These are phyloP conservation scores for Chaetops frenatus DNA, from an alignment of 2,113 vertebrate genomes.

Conservation along the genomic window DNA sequence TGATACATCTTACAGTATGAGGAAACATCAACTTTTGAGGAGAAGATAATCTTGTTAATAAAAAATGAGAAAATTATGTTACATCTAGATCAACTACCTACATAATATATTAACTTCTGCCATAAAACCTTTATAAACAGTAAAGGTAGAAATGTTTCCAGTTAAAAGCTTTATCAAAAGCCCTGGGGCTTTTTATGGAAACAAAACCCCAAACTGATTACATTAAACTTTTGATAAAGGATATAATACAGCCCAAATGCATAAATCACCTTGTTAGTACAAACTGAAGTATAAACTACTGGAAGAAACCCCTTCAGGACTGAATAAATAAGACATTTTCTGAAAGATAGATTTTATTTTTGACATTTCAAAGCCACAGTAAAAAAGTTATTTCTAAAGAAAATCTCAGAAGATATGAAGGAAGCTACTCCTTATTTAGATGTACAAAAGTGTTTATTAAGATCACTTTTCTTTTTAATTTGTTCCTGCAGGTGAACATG, in stretches of 20 bases:
- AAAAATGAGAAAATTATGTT: conserved; percentile 15
- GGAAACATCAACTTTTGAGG: neutral
- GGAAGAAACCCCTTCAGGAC: neutral
- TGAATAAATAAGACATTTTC: conserved; percentile 24
- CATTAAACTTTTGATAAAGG: conserved; percentile 20
- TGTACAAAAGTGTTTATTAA: neutral
- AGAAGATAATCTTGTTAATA: neutral
- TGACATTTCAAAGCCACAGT: neutral
- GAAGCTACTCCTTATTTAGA: neutral
- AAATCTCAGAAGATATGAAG: neutral
- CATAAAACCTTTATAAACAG: conserved; percentile 17
- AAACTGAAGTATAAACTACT: conserved; percentile 6
- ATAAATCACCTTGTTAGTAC: conserved; percentile 51
- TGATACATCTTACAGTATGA: neutral
- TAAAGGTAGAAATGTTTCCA: conserved; percentile 20
- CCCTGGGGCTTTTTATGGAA: neutral
- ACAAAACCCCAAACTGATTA: conserved; percentile 3
- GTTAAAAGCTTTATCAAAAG: conserved; percentile 44
- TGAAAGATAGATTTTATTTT: neutral
- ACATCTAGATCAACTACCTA: neutral
- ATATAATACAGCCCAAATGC: neutral
- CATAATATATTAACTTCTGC: conserved; percentile 1
- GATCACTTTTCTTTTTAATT: neutral
- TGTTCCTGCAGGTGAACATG: neutral
- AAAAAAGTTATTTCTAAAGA: neutral